A percentile compares a stretch with the other conserved stretches of the same genome.
These are phyloP conservation scores for Gymnothorax reevesii DNA, from an alignment of 2,797 vertebrate genomes.

Conservation along the genomic window DNA sequence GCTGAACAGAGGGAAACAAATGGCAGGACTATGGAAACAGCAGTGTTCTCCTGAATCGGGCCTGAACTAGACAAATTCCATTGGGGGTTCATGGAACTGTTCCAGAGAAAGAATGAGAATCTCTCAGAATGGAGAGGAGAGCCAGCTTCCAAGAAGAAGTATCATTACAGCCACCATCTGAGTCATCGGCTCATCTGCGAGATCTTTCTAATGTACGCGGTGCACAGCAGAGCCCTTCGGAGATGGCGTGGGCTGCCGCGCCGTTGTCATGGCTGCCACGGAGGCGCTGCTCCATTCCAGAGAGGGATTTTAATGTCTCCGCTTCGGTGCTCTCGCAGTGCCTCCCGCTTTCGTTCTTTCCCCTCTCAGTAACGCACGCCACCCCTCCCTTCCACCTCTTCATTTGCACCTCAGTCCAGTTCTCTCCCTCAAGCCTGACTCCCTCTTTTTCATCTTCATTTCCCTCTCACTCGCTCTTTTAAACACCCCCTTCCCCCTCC, in stretches of 20 bases:
- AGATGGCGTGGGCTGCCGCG: background rate
- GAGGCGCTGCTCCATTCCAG: background rate
- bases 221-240: background rate
- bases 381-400: background rate
- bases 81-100: background rate
- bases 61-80: background rate
- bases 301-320: too few species aligned
- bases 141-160: background rate
- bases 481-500: conserved; percentile 1
- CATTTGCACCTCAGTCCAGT: background rate
- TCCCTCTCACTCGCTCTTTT: conserved; percentile 18
- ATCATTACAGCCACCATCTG: background rate
- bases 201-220: background rate
- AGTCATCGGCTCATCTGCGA: background rate
- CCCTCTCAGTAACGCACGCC: background rate
- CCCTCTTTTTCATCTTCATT: conserved; percentile 29
- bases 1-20: background rate
- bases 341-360: background rate
- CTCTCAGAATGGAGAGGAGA: background rate
- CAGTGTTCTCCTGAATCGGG: background rate
- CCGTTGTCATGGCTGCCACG: background rate
- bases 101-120: background rate
- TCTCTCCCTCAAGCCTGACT: background rate
- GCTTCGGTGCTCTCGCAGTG: background rate
- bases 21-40: background rate